A percentile compares a stretch with the other conserved stretches of the same genome.
Conservation (phyloP, 2,797 vertebrate genomes). For the Sebastes trivittatus region DNA sequence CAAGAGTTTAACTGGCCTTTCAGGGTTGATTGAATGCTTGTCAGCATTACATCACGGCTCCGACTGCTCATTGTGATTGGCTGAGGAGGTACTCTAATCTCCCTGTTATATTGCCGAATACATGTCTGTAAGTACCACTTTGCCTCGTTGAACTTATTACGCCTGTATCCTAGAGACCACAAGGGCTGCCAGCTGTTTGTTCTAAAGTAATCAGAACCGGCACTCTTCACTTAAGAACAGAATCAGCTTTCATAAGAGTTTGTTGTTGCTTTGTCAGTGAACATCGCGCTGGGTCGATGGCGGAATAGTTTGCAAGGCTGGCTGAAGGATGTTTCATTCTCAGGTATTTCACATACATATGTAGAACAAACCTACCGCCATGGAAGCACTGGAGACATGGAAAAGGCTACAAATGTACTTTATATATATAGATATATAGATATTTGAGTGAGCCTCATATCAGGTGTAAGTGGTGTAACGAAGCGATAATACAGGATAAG, state of each 20-base stretch:
- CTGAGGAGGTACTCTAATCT: background rate
- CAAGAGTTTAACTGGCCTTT: background rate
- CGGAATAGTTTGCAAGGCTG: background rate
- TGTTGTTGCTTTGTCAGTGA: background rate
- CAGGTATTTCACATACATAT: background rate
- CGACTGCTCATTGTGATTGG: background rate
- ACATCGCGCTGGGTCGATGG: background rate
- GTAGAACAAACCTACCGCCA: background rate
- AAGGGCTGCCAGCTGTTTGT: background rate
- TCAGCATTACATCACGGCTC: background rate
- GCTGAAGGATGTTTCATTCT: background rate
- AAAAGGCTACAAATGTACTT: background rate
- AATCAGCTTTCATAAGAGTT: background rate
- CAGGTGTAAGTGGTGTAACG: slow-evolving; percentile 1
- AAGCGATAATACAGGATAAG: slow-evolving; percentile 5
- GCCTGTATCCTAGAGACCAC: background rate
- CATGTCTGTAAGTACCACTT: background rate
- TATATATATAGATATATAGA: background rate
- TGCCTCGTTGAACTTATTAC: background rate
- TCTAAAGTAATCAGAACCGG: background rate
- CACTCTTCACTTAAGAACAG: background rate
- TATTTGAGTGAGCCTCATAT: slow-evolving; percentile 1
- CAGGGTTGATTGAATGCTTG: background rate
- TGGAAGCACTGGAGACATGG: background rate
- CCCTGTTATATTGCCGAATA: background rate